phyloP scores from a whole-genome alignment of 2,113 vertebrate species.

The Microcebus ravelobensis region DNA sequence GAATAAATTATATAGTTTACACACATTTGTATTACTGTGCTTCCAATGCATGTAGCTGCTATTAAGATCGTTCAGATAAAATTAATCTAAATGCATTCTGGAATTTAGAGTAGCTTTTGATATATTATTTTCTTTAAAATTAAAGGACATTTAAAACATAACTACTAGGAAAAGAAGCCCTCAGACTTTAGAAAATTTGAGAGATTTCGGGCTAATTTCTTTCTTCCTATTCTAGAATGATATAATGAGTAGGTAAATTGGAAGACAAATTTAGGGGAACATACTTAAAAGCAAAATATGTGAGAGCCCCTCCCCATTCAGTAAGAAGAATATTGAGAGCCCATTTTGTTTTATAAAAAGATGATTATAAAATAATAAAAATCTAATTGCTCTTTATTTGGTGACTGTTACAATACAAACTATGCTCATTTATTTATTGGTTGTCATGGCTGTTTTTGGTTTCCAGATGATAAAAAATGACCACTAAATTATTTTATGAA shows the following conservation, averaged over 20 bases:
- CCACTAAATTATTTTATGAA: background rate
- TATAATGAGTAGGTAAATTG: background rate
- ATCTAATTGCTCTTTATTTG: background rate
- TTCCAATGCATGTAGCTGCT: background rate
- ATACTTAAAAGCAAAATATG: background rate
- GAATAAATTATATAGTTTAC: background rate
- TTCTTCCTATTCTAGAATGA: background rate
- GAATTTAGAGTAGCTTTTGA: background rate
- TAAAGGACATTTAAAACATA: background rate
- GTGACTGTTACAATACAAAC: background rate
- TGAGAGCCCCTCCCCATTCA: background rate
- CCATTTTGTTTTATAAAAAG: background rate
- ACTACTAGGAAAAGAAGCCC: background rate
- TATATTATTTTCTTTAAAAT: background rate
- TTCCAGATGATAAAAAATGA: background rate
- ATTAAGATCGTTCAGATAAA: conserved; percentile 27
- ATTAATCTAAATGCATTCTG: conserved; percentile 19
- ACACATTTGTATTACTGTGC: background rate
- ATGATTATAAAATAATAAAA: background rate
- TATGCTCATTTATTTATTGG: background rate
- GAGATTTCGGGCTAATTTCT: background rate
- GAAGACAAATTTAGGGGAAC: background rate
- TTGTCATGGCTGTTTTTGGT: background rate
- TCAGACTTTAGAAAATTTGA: background rate
- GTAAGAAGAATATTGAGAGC: background rate